A percentile compares a stretch with the other conserved stretches of the same genome.
These are phyloP conservation scores for Ciconia nigra DNA, from an alignment of 2,797 vertebrate genomes.

Conservation along the genomic window DNA sequence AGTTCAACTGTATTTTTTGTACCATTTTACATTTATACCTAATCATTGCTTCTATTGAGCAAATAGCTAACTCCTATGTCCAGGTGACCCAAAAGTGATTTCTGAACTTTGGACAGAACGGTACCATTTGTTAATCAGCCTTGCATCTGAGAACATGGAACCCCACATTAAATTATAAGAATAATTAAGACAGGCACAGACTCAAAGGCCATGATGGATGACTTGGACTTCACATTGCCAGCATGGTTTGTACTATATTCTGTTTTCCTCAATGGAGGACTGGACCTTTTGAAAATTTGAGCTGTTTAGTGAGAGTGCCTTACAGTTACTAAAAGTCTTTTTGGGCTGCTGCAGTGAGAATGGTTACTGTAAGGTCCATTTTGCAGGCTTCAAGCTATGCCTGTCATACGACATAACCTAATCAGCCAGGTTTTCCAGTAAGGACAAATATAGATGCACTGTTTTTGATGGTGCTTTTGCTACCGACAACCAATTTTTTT, in stretches of 20 bases:
- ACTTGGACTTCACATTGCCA: not conserved
- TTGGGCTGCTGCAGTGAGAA: not conserved
- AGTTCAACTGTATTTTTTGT: not conserved
- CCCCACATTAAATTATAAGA: not conserved
- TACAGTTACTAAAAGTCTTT: not conserved
- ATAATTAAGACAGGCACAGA: not conserved
- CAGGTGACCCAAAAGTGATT: not conserved
- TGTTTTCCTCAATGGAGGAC: not conserved
- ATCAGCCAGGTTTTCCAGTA: not conserved
- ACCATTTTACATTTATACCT: not conserved
- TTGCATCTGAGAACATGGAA: not conserved
- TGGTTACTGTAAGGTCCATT: not conserved
- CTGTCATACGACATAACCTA: not conserved
- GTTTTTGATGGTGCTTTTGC: not conserved
- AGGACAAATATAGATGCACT: not conserved
- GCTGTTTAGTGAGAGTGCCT: not conserved
- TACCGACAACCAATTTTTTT: not conserved
- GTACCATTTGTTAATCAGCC: not conserved
- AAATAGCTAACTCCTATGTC: not conserved
- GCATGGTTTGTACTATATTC: not conserved
- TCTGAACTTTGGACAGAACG: not conserved
- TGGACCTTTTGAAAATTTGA: not conserved
- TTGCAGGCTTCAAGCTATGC: not conserved
- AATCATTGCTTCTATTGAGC: not conserved
- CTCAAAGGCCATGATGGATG: not conserved